phyloP scores from a whole-genome alignment of 2,113 vertebrate genomes.

The Trematocara macrostoma region DNA sequence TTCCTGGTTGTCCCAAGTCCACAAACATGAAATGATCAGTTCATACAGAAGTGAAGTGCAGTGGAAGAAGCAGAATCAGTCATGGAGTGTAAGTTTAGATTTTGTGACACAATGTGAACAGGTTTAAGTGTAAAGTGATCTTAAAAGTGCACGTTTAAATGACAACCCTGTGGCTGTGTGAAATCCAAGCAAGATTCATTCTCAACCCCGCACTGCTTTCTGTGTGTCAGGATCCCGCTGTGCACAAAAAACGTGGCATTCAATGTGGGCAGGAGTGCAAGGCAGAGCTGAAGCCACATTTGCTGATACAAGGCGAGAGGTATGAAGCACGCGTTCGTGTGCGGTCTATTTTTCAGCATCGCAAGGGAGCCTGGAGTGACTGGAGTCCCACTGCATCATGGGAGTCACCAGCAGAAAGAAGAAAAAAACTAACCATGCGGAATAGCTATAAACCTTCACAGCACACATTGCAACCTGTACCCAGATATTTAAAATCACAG shows the following conservation, averaged over 20 bases:
- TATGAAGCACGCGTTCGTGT: conserved; percentile 24
- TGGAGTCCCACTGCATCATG: conserved; percentile 47
- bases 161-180: background rate
- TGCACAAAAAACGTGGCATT: accelerated
- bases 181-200: background rate
- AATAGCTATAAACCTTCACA: background rate
- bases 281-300: background rate
- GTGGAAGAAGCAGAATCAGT: conserved; percentile 27
- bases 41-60: accelerated
- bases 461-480: background rate
- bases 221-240: background rate
- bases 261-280: accelerated
- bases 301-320: background rate
- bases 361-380: conserved; percentile 26
- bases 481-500: background rate
- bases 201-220: background rate
- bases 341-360: accelerated
- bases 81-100: conserved; percentile 43
- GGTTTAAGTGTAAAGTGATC: background rate
- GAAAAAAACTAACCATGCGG: accelerated
- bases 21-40: accelerated
- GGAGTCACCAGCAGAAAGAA: background rate
- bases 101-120: background rate
- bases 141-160: background rate
- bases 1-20: background rate